These are phyloP conservation scores for Hystrix brachyura DNA, from an alignment of 2,113 vertebrate genomes.

Conservation along the genomic window DNA sequence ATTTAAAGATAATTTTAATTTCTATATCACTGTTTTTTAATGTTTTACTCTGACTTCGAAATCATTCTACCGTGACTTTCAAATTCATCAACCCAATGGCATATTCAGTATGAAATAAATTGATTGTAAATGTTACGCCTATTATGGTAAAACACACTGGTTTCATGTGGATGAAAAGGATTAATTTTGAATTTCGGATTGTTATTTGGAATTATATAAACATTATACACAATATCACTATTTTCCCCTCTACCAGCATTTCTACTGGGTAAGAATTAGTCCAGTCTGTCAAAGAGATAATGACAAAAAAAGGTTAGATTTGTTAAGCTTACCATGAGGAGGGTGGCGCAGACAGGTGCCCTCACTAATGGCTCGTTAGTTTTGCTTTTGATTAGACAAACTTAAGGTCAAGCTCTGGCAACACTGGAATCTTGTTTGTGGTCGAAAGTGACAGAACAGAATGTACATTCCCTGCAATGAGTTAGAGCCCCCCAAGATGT, in stretches of 20 bases:
- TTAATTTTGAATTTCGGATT: background rate
- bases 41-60: background rate
- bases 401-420: too few species aligned
- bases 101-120: background rate
- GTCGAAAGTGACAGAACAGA: background rate
- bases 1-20: background rate
- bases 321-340: background rate
- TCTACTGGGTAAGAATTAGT: background rate
- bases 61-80: background rate
- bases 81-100: background rate
- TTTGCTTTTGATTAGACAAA: background rate
- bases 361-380: background rate
- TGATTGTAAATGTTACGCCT: background rate
- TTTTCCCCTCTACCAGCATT: background rate
- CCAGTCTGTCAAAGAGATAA: too few species aligned
- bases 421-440: background rate
- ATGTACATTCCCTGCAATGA: background rate
- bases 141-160: background rate
- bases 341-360: too few species aligned
- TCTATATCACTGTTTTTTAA: background rate
- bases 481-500: background rate
- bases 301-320: background rate
- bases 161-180: background rate
- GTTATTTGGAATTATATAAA: background rate
- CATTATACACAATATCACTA: background rate